Conservation (phyloP, 1,140 invertebrate genomes). For the Euwallacea fornicatus region DNA sequence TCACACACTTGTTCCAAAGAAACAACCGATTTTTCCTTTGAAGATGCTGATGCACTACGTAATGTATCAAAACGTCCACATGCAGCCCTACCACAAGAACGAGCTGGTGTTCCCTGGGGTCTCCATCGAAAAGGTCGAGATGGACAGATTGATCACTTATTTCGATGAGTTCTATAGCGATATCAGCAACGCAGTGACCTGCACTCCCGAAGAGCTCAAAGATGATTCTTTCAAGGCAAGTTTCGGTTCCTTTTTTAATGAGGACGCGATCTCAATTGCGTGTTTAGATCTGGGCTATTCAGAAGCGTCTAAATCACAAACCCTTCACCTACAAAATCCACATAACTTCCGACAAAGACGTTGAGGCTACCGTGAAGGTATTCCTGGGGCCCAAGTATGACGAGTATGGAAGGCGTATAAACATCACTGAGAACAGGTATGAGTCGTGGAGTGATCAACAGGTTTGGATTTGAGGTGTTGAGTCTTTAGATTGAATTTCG, state of each 20-base stretch:
- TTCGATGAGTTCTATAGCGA: conserved; percentile 71
- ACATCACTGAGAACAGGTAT: conserved; percentile 47
- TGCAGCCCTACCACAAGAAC: conserved; percentile 62
- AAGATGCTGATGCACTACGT: conserved; percentile 31
- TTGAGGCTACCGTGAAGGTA: conserved; percentile 61
- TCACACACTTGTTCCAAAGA: too few relatives aligned
- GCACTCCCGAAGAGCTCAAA: conserved; percentile 45
- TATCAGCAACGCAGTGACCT: conserved; percentile 64
- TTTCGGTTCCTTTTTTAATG: background rate
- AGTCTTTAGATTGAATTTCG: conserved; percentile 57
- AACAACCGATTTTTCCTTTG: background rate
- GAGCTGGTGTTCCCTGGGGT: conserved; percentile 64
- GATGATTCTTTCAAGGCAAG: conserved; percentile 36
- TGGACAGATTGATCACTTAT: conserved; percentile 69
- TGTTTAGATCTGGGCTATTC: conserved; percentile 47
- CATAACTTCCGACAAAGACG: conserved; percentile 60
- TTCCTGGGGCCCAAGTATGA: conserved; percentile 73
- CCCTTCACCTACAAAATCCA: conserved; percentile 65
- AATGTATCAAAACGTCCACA: conserved; percentile 40
- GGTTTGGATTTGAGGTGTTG: background rate
- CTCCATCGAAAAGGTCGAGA: conserved; percentile 63
- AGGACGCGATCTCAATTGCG: background rate
- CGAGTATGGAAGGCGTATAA: conserved; percentile 55
- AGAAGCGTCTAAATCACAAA: conserved; percentile 62
- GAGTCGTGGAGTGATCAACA: background rate